phyloP scores from a whole-genome alignment of 2,888 invertebrate genomes.

The Hedychridium roseum region DNA sequence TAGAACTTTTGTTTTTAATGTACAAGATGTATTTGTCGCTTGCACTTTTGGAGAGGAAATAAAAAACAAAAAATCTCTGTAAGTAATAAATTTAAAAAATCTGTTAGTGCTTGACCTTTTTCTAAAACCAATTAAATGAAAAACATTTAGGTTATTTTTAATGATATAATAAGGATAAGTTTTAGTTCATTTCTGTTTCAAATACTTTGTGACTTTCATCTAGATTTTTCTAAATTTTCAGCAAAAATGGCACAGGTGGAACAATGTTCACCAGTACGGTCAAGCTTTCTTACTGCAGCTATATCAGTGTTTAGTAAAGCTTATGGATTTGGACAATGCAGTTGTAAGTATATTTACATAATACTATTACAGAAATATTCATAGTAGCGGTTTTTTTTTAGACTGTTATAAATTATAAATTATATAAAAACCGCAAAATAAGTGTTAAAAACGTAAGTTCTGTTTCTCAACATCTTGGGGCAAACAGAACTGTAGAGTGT shows the following conservation, averaged over 20 bases:
- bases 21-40: constrained; percentile 78
- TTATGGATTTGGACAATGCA: constrained; percentile 66
- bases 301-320: constrained; percentile 68
- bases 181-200: no score
- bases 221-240: no score
- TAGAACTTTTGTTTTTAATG: constrained; percentile 78
- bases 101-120: no score
- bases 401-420: no score
- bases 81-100: constrained; percentile 51
- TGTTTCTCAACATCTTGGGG: no score
- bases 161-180: background rate
- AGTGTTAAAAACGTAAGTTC: no score
- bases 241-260: constrained; percentile 57
- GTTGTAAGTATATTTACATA: constrained; percentile 54
- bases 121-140: no score
- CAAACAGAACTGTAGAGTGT: no score
- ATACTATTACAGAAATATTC: no score
- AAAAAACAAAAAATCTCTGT: constrained; percentile 77
- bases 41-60: constrained; percentile 73
- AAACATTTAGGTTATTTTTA: constrained; percentile 6
- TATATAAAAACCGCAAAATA: no score
- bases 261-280: constrained; percentile 64
- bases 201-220: no score
- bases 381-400: no score
- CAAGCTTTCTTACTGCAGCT: constrained; percentile 65